These are phyloP conservation scores for Drosophila pegasa DNA, from an alignment of 2,888 invertebrate genomes.

Conservation along the genomic window DNA sequence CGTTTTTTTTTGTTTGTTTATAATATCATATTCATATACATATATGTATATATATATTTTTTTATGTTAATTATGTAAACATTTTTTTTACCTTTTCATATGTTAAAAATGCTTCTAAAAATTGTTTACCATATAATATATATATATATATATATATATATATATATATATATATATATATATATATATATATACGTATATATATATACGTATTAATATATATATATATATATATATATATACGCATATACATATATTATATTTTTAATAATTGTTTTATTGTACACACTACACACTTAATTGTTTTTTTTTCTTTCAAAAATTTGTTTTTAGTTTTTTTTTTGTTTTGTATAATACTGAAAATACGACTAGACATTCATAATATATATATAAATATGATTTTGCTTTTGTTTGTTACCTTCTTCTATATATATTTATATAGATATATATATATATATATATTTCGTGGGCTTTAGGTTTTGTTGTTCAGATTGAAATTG, in stretches of 20 bases:
- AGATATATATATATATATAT: slow-evolving; percentile 49
- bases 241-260: slow-evolving; percentile 29
- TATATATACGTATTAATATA: slow-evolving; percentile 35
- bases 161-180: slow-evolving; percentile 28
- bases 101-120: slow-evolving; percentile 81
- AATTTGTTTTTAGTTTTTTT: slow-evolving; percentile 59
- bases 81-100: slow-evolving; percentile 48
- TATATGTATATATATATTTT: slow-evolving; percentile 32
- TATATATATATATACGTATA: slow-evolving; percentile 17
- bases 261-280: slow-evolving; percentile 60
- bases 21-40: slow-evolving; percentile 44
- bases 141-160: slow-evolving; percentile 29
- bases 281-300: slow-evolving; percentile 79
- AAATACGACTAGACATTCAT: slow-evolving; percentile 85
- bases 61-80: slow-evolving; percentile 68
- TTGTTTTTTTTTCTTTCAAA: slow-evolving; percentile 63
- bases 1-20: slow-evolving; percentile 32
- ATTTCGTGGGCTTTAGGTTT: slow-evolving; percentile 76
- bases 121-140: slow-evolving; percentile 67
- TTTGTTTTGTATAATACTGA: slow-evolving; percentile 82
- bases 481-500: slow-evolving; percentile 75
- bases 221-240: slow-evolving; percentile 28
- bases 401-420: slow-evolving; percentile 56
- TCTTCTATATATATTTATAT: slow-evolving; percentile 47
- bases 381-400: slow-evolving; percentile 77